Percentiles rank a stretch among this genome's conserved stretches.
phyloP scores from a whole-genome alignment of 2,888 invertebrate species.

The Alcis repandata region DNA sequence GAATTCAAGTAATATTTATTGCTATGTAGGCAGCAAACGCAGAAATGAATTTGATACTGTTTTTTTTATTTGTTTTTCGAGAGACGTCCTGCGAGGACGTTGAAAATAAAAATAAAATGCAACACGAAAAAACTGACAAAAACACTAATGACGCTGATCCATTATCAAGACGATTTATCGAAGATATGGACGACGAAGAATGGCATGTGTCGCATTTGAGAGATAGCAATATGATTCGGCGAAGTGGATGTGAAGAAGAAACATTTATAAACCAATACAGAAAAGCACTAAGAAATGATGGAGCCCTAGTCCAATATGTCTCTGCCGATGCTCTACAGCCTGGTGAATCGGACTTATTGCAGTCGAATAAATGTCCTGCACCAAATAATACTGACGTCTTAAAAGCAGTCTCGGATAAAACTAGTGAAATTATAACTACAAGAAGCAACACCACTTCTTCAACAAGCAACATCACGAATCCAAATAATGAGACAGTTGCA shows the following conservation, averaged over 20 bases:
- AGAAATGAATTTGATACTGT: constrained; percentile 30
- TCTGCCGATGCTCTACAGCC: constrained; percentile 60
- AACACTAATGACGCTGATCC: constrained; percentile 34
- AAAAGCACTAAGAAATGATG: constrained; percentile 61
- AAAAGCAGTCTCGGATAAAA: background rate
- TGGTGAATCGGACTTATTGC: constrained; percentile 51
- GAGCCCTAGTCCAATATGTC: constrained; percentile 62
- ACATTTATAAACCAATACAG: constrained; percentile 63
- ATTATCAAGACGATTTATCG: constrained; percentile 53
- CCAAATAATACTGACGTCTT: constrained; percentile 30
- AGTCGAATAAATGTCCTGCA: constrained; percentile 50
- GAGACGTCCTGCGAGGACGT: constrained; percentile 20
- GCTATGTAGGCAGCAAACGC: constrained; percentile 14
- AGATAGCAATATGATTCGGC: constrained; percentile 51
- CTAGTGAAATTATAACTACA: constrained; percentile 6
- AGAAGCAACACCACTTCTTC: background rate
- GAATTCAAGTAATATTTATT: no score
- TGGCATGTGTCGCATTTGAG: constrained; percentile 69
- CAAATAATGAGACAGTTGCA: constrained; percentile 11
- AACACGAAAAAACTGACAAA: constrained; percentile 33
- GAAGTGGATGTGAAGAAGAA: constrained; percentile 55
- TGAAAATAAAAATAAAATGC: constrained; percentile 39
- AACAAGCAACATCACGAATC: background rate
- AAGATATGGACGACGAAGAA: constrained; percentile 58
- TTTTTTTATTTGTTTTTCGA: constrained; percentile 22